Base-by-base conservation (phyloP, 2,797 vertebrate genomes). In the Trematomus bernacchii region DNA sequence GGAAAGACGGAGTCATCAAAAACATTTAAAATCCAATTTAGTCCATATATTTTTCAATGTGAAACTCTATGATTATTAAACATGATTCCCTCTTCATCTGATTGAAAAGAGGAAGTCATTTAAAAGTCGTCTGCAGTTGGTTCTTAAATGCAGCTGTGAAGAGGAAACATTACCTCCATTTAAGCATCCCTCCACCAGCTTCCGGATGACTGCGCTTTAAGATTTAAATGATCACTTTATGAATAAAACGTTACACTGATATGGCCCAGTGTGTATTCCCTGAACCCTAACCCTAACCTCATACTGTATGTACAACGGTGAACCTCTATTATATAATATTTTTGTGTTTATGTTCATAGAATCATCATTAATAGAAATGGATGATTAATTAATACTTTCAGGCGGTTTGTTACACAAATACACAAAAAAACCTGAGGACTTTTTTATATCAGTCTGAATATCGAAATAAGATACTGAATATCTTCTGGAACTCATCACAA, bases 101-200 rank as follows among this genome's bases (percentile, higher is more conserved):
- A 68, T 11, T 80, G 77, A 63, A 77, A 76, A 76, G 66, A 47
- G n/a, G 79, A 79, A 80, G 76, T 85, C 64, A 66, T 80, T 82
- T 88, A 16, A 87, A 58, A 55, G 50, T 73, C 4, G 23, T 63
- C 69, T 66, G 76, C 55, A 70, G 73, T 78, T 10, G 14, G 23
- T 64, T 79, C 15, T 65, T 69, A 55, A 77, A 80, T 80, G 75
- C 85, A 89, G 86, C 87, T 88, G 82, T 62, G 73, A 73, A 42
- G 40, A 69, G 27, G 73, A 65, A 51, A 80, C 37, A 70, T 82
- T 62, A 64, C 47, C 23, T 3, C 52, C 43, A 55, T 81, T 79
- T 47, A 69, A 77, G 18, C 65, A 37, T 79, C 55, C 27, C 52
- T 73, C 60, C 14, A 3, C 53, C 21, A 16, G 51, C 62, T 76